These are phyloP conservation scores for Rhaphigaster nebulosa DNA, from an alignment of 2,888 invertebrate genomes.

Conservation along the genomic window DNA sequence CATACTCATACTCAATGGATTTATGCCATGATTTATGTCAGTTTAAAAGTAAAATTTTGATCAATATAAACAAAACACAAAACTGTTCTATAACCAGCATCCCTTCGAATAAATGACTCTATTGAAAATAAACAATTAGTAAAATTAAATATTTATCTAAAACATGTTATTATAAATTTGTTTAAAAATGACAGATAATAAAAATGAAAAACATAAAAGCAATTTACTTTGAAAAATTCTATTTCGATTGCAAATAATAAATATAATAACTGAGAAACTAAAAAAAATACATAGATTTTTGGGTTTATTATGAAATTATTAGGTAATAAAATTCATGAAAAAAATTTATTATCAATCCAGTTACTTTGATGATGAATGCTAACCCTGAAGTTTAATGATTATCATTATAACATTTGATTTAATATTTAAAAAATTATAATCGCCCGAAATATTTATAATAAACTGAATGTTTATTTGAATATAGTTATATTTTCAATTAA, in stretches of 20 bases:
- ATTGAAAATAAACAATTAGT: neutral
- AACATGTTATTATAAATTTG: neutral
- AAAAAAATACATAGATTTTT: neutral
- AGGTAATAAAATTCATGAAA: neutral
- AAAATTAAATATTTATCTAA: neutral
- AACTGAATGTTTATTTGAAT: neutral
- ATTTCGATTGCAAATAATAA: neutral
- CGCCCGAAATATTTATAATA: neutral
- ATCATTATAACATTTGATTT: neutral
- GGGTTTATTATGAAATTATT: neutral
- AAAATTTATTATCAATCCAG: neutral
- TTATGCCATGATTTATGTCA: constrained; percentile 14
- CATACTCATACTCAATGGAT: constrained; percentile 53
- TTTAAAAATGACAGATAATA: neutral
- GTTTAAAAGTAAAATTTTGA: neutral
- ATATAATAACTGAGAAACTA: neutral
- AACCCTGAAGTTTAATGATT: neutral
- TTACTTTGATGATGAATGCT: neutral
- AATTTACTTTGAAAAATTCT: neutral
- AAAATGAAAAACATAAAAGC: neutral
- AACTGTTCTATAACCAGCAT: constrained; percentile 41
- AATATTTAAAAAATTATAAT: neutral
- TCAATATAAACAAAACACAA: neutral
- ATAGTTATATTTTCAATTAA: neutral
- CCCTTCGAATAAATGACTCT: constrained; percentile 17